Evolutionary conservation across 2,888 invertebrate genomes (phyloP), one percentile per base, ranked within the genome.

Genomic region (Aporophyla lueneburgensis): DNA sequence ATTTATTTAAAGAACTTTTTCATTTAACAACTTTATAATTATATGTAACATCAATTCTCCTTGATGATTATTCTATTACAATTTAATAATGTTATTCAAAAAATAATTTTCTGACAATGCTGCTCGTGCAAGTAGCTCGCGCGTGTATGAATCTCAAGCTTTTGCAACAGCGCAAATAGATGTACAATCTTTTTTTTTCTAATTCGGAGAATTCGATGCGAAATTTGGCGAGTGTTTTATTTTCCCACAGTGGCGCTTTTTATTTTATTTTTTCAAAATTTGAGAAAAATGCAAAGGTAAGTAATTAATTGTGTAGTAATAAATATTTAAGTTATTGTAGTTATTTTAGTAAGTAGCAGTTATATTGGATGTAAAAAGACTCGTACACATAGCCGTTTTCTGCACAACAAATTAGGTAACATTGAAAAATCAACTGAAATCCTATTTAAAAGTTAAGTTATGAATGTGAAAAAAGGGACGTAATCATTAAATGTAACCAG

Each of bases 241-340:
- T 49, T 78, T 76, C 27, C 49, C 53, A 65, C 53, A 62, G 59
- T 6, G 78, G 33, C 2, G 71, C 71, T 78, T 78, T 46, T 40
- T 33, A 2, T 33, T 33, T n/a, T 33, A 2, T 12, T 46, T 46
- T 76, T 61, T n/a, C 6, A 16, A 46, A 33, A 40, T 56, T 56
- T 62, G 14, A 14, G 9, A 43, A 62, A 43, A 78, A 54, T 61
- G 53, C 70, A 62, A 21, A 54, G 69, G 43, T 9, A 43, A 1
- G 14, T 33, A n/a, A 0, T 69, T 27, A 54, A 43, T 43, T 46
- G 24, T 54, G 19, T 49, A 61, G 58, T 51, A 53, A 27, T 56
- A 33, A n/a, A 5, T 12, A 61, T 21, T 53, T 53, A 10, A 33
- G n/a, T 76, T 59, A 4, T 51, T 51, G 19, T 43, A n/a, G 9